These are phyloP conservation scores for Poeciliopsis infans DNA, from an alignment of 2,797 vertebrate genomes.

Conservation along the genomic window DNA sequence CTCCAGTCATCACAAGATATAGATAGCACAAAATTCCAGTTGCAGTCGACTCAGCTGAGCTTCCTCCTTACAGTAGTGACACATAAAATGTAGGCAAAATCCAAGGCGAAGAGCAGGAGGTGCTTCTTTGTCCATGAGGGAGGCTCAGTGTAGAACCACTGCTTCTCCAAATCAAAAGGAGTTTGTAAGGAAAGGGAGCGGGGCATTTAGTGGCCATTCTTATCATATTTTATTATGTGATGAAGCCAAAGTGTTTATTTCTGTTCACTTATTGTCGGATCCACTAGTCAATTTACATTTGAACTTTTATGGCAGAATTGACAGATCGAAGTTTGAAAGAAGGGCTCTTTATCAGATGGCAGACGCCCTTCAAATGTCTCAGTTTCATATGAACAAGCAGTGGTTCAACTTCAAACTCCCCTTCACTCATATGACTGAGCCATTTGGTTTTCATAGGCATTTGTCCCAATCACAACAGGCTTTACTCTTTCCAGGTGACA, in stretches of 20 bases:
- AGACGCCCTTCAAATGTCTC: neutral
- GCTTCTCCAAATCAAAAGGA: neutral
- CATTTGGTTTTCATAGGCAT: conserved; percentile 6
- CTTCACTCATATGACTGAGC: neutral
- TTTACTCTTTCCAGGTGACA: conserved; percentile 14
- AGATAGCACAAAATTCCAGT: neutral
- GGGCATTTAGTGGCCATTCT: neutral
- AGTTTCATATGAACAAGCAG: neutral
- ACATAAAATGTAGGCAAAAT: too few species aligned
- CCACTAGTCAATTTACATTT: neutral
- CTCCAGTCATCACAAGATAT: neutral
- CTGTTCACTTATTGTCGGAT: neutral
- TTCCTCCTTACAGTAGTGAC: neutral
- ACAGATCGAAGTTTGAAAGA: neutral
- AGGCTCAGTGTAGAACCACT: neutral
- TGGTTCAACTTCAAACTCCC: neutral
- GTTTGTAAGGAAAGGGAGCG: neutral
- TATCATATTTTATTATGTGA: neutral
- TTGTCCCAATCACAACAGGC: conserved; percentile 17
- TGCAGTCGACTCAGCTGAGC: neutral
- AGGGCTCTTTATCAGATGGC: neutral
- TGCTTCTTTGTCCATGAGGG: neutral
- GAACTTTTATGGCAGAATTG: neutral
- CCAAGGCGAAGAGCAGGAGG: neutral
- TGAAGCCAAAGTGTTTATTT: neutral